Percentiles rank a stretch among this genome's conserved stretches.
Evolutionary conservation across 23 tunicate species (phyloP).

Genomic region (Ciona savignyi): DNA sequence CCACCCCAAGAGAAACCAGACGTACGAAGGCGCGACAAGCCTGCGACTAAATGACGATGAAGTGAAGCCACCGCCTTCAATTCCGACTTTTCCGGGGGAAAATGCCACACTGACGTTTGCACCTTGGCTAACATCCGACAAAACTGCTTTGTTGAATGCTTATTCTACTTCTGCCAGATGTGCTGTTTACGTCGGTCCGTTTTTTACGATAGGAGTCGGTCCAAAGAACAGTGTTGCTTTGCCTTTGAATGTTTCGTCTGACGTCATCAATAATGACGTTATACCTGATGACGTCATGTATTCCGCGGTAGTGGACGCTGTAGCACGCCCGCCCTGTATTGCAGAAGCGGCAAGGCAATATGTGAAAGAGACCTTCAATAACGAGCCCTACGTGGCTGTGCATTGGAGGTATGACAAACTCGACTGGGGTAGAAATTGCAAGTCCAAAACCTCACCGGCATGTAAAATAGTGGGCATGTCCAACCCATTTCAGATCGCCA

Average conservation of each 20-base stretch:
- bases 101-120: not conserved
- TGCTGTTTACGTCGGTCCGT: constrained; percentile 12
- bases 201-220: not conserved
- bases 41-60: not conserved
- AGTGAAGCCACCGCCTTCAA: not conserved
- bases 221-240: constrained; percentile 1
- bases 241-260: not conserved
- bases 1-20: not conserved
- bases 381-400: constrained; percentile 11
- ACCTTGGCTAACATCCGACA: constrained; percentile 1
- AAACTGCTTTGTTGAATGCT: constrained; percentile 1
- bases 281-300: not conserved
- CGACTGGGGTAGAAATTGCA: constrained; percentile 14
- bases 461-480: not conserved
- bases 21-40: not conserved
- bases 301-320: constrained; percentile 25
- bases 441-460: not conserved
- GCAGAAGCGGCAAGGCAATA: constrained; percentile 14
- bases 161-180: constrained; percentile 17
- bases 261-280: not conserved
- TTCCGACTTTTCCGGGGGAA: constrained; percentile 17
- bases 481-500: constrained; percentile 11
- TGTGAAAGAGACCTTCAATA: not conserved
- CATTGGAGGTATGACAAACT: constrained; percentile 34
- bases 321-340: constrained; percentile 17